Percentiles rank a stretch among this genome's conserved stretches.
Conservation (phyloP, 2,113 vertebrate genomes). For the Oreochromis spilurus region DNA sequence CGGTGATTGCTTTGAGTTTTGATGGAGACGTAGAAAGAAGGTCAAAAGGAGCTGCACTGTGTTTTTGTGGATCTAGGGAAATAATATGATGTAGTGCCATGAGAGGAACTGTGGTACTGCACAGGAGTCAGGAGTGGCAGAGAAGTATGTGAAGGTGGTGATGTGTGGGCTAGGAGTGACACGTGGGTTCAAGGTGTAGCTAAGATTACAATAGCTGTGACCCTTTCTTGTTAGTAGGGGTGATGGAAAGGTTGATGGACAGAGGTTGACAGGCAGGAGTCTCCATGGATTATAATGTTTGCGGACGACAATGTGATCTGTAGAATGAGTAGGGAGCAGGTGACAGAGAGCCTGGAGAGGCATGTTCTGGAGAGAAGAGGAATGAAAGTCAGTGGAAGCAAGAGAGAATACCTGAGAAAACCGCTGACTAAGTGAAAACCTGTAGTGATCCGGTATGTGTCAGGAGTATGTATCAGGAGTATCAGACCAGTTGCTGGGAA, state of each 20-base stretch:
- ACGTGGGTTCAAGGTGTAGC: not conserved
- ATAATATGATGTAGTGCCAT: not conserved
- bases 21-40: not conserved
- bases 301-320: not conserved
- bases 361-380: not conserved
- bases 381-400: not conserved
- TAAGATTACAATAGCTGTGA: not conserved
- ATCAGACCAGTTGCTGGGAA: too few relatives aligned
- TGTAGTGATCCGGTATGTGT: too few relatives aligned
- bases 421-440: too few relatives aligned
- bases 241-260: not conserved
- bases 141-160: not conserved
- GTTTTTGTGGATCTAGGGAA: not conserved
- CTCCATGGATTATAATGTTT: not conserved
- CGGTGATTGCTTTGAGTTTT: not conserved
- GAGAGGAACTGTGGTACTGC: not conserved
- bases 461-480: too few relatives aligned
- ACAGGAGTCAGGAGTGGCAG: not conserved
- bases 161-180: not conserved
- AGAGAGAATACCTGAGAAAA: rapidly evolving
- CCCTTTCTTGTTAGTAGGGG: not conserved
- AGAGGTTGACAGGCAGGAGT: not conserved
- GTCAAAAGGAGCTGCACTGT: not conserved
- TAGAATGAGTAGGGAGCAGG: not conserved
- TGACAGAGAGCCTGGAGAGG: not conserved